Evolutionary conservation across 2,797 vertebrate species (phyloP).

Genomic region (Brotogeris chrysoptera): DNA sequence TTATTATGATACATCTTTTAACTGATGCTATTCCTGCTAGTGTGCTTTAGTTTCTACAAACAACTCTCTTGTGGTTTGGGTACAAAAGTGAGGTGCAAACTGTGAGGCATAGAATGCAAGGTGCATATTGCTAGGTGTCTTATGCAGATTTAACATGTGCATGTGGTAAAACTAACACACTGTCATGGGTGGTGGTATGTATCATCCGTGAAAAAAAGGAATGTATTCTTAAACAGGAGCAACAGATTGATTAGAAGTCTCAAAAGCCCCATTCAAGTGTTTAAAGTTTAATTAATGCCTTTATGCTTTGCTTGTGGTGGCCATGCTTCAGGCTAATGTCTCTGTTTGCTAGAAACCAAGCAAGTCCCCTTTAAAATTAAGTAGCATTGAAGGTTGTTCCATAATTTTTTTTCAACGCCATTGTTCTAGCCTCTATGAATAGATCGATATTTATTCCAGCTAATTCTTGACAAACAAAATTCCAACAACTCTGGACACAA

Average conservation of each 20-base stretch:
- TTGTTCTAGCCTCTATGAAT: neutral
- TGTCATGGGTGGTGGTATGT: neutral
- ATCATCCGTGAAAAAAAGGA: neutral
- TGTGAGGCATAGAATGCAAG: neutral
- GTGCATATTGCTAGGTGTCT: neutral
- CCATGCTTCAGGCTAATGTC: neutral
- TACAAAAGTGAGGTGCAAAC: neutral
- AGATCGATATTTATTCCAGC: neutral
- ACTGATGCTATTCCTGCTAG: neutral
- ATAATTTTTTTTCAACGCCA: neutral
- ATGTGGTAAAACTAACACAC: neutral
- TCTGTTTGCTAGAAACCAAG: neutral
- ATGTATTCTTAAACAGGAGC: neutral
- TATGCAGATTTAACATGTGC: neutral
- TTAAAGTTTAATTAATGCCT: neutral
- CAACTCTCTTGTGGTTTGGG: neutral
- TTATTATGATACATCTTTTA: neutral
- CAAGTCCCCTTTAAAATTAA: neutral
- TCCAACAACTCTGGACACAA: neutral
- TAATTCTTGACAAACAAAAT: neutral
- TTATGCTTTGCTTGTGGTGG: neutral
- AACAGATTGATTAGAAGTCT: neutral
- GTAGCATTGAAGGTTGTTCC: neutral
- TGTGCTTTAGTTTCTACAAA: neutral
- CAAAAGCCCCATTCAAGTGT: neutral